Conservation (phyloP, 1,140 invertebrate species). For the Drosophila nannoptera region DNA sequence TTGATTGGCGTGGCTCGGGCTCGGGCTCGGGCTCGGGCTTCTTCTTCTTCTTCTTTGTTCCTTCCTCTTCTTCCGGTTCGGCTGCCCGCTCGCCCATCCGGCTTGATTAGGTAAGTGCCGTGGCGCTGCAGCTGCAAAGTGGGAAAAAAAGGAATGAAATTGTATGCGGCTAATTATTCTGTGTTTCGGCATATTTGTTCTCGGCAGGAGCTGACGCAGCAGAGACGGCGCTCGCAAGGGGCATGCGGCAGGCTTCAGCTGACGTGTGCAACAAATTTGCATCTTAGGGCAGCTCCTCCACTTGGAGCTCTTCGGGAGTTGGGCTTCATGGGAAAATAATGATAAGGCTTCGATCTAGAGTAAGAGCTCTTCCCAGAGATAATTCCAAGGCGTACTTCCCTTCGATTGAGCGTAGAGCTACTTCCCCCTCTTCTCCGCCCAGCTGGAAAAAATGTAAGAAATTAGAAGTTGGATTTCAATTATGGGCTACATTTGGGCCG, state of each 20-base stretch:
- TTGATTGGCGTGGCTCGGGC: constrained; percentile 55
- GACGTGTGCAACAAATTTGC: no score
- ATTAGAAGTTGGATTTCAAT: constrained; percentile 40
- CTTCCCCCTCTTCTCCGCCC: no score
- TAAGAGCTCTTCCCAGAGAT: no score
- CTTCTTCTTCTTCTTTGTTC: not conserved
- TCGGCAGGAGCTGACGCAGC: constrained; percentile 7
- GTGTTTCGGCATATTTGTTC: constrained; percentile 63
- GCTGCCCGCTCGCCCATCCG: constrained; percentile 49
- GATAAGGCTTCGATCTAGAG: no score
- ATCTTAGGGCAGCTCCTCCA: no score
- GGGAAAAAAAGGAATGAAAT: constrained; percentile 2
- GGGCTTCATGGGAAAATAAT: no score
- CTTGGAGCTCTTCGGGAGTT: no score
- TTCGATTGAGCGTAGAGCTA: no score
- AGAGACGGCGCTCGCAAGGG: no score
- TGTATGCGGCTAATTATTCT: constrained; percentile 56
- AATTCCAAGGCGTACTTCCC: no score
- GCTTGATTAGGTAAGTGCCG: constrained; percentile 46
- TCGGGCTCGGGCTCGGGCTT: not conserved
- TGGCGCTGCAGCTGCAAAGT: not conserved
- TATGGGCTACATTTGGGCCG: constrained; percentile 17
- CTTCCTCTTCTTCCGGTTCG: constrained; percentile 49
- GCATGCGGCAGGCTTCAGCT: no score
- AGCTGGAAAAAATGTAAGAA: constrained; percentile 2